These are phyloP conservation scores for Porites australiensis DNA, from an alignment of 64 coral and sea anemone genomes.

Conservation along the genomic window DNA sequence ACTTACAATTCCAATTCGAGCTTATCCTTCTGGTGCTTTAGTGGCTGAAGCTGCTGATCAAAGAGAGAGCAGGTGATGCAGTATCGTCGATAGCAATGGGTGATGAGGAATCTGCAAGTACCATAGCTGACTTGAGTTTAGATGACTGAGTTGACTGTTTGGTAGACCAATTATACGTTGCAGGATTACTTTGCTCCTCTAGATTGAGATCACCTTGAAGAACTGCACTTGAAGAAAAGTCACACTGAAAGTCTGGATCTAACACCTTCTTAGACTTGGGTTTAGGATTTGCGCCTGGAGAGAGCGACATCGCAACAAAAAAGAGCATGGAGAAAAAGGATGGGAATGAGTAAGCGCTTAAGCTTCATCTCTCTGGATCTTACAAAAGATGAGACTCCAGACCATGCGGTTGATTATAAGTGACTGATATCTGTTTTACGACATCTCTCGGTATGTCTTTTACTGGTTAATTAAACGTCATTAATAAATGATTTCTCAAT, in stretches of 20 bases:
- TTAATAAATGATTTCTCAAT: no score
- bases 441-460: no score
- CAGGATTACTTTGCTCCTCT: neutral
- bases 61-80: neutral
- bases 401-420: no score
- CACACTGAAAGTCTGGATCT: neutral
- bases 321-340: constrained; percentile 6
- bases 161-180: neutral
- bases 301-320: neutral
- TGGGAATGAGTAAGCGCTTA: no score
- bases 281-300: neutral
- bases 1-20: constrained; percentile 27
- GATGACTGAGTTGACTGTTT: neutral
- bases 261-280: neutral
- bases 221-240: neutral
- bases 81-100: neutral
- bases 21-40: constrained; percentile 30
- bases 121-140: neutral
- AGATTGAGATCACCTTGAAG: neutral
- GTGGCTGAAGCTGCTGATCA: constrained; percentile 18
- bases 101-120: neutral
- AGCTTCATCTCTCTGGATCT: neutral
- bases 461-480: no score
- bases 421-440: no score
- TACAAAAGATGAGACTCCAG: neutral